These are phyloP conservation scores for Hoplodrina blanda DNA, from an alignment of 2,888 invertebrate species.

Conservation along the genomic window DNA sequence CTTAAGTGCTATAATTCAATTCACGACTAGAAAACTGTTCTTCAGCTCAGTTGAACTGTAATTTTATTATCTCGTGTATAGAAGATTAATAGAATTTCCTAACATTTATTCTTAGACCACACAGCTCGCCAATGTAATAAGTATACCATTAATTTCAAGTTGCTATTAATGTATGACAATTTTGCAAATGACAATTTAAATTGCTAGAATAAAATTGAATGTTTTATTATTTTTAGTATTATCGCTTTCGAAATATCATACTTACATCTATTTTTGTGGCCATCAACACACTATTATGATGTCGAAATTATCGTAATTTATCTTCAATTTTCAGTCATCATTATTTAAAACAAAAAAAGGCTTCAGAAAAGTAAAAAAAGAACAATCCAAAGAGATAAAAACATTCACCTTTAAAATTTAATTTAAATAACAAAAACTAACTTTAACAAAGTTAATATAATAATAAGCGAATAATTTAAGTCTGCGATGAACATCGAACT, in stretches of 20 bases:
- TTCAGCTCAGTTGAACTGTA: no score
- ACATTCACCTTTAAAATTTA: conserved; percentile 1
- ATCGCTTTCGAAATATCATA: conserved; percentile 8
- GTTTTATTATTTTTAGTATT: conserved; percentile 1
- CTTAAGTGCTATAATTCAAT: not conserved
- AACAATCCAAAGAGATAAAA: not conserved
- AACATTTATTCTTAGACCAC: not conserved
- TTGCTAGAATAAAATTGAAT: no score
- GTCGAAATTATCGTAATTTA: not conserved
- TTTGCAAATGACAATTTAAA: not conserved
- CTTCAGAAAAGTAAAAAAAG: not conserved
- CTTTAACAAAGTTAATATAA: conserved; percentile 19
- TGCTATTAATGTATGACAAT: not conserved
- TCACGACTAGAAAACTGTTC: not conserved
- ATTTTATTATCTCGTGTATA: not conserved
- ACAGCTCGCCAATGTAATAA: not conserved
- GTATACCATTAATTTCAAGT: not conserved
- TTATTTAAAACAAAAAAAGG: not conserved
- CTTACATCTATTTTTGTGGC: conserved; percentile 12
- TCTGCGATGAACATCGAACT: conserved; percentile 27
- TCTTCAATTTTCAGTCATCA: not conserved
- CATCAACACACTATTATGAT: conserved; percentile 24
- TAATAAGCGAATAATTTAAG: conserved; percentile 15
- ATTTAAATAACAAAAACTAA: not conserved
- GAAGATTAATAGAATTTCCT: not conserved